Evolutionary conservation across 2,113 vertebrate genomes (phyloP).

Genomic region (Austrofundulus limnaeus): DNA sequence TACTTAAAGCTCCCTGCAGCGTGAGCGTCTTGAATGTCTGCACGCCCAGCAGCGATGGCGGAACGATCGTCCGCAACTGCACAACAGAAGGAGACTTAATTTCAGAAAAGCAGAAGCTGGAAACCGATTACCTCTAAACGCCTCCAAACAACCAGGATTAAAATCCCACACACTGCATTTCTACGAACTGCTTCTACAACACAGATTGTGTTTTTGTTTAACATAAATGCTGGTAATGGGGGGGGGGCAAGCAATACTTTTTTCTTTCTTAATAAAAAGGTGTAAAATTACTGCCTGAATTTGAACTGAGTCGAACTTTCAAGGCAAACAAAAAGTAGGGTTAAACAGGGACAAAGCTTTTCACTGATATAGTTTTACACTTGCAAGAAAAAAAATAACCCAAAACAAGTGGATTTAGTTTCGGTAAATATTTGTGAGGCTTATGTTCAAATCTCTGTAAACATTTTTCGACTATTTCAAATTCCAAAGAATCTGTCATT

Average conservation of each 20-base stretch:
- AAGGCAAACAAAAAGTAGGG: slow-evolving; percentile 6
- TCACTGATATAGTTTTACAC: slow-evolving; percentile 9
- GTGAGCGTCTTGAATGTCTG: slow-evolving; percentile 18
- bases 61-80: slow-evolving; percentile 19
- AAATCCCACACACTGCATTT: slow-evolving; percentile 17
- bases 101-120: slow-evolving; percentile 27
- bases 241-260: not conserved
- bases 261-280: not conserved
- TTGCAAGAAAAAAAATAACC: slow-evolving; percentile 30
- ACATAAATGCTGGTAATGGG: slow-evolving; percentile 16
- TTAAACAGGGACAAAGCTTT: slow-evolving; percentile 17
- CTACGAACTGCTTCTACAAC: slow-evolving; percentile 1
- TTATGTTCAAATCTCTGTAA: not conserved
- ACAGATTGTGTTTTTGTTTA: slow-evolving; percentile 1
- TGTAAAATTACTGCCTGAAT: not conserved
- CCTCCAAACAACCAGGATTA: slow-evolving; percentile 18
- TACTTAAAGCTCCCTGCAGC: slow-evolving; percentile 19
- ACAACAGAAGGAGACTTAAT: not conserved
- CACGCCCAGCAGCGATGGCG: slow-evolving; percentile 6
- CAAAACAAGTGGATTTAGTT: slow-evolving; percentile 21
- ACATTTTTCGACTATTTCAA: not conserved
- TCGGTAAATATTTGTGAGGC: slow-evolving; percentile 44
- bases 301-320: slow-evolving; percentile 1
- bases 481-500: slow-evolving; percentile 23
- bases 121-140: slow-evolving; percentile 35